phyloP scores from a whole-genome alignment of 2,888 invertebrate genomes.

The Priocnemis perturbator region DNA sequence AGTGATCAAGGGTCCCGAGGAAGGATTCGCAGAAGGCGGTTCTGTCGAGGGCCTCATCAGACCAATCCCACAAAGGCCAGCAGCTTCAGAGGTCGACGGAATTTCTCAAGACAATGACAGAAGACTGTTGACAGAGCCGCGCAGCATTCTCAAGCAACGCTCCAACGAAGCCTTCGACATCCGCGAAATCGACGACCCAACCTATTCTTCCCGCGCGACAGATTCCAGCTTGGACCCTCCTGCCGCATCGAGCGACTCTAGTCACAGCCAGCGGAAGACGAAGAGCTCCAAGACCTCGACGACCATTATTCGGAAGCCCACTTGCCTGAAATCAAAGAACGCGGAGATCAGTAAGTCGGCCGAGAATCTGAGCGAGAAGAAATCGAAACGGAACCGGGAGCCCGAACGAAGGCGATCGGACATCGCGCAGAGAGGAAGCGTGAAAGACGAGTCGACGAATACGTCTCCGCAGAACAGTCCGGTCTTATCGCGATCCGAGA shows the following conservation, averaged over 20 bases:
- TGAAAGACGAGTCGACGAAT: conserved; percentile 68
- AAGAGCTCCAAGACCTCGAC: conserved; percentile 38
- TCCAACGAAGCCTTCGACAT: not conserved
- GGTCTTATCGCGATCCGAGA: conserved; percentile 48
- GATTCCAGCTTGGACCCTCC: too few relatives aligned
- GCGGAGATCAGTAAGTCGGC: conserved; percentile 67
- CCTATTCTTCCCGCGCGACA: too few relatives aligned
- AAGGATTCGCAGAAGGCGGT: conserved; percentile 44
- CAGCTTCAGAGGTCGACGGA: not conserved
- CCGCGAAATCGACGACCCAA: not conserved
- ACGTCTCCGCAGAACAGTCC: conserved; percentile 64
- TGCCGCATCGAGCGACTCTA: too few relatives aligned
- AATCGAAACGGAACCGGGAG: conserved; percentile 64
- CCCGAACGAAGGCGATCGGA: conserved; percentile 69
- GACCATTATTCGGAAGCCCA: conserved; percentile 62
- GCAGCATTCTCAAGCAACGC: not conserved
- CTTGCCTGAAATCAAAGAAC: conserved; percentile 62
- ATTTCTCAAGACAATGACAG: too few relatives aligned
- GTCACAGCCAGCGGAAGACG: conserved; percentile 23
- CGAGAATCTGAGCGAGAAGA: conserved; percentile 59
- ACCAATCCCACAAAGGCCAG: conserved; percentile 23
- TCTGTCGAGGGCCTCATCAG: conserved; percentile 50
- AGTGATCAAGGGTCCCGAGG: conserved; percentile 31
- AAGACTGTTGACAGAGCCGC: conserved; percentile 12
- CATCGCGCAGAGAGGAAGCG: conserved; percentile 60